Evolutionary conservation across 2,888 invertebrate genomes (phyloP), one percentile per base, ranked within the genome.

Genomic region (Sinodicranocentrus sp.): DNA sequence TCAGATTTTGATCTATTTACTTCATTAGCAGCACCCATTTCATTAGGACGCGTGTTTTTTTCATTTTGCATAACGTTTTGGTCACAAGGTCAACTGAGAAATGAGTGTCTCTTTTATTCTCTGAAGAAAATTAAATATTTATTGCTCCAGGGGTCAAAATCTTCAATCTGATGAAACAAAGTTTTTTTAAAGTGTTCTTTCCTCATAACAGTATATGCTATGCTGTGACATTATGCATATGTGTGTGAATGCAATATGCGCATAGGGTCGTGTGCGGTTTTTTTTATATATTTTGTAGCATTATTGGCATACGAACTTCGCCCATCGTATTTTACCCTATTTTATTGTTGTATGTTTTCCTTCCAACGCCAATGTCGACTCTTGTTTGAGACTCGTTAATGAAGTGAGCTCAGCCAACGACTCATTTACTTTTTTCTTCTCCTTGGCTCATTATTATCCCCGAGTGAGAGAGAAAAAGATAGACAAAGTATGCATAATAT

Each of bases 311-410:
- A 33, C 67, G 52, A 65, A 76, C 76, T 77, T 77, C 77, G 77
- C 77, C 77, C 77, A 77, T 77, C 68, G 57, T 77, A 68, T 77
- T 68, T 77, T 77, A 77, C 26, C 26, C 13, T 26, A 68, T 21
- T 77, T 77, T 68, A 77, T 68, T 76, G 39, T 76, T n/a, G n/a
- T 72, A 17, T 39, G 70, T 28, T 70, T 48, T 48, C 15, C n/a
- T 71, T 19, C 52, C 3, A 21, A 71, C 19, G 21, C 59, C 54
- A 71, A 13, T 28, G 43, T 73, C 28, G 17, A 59, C 1, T 77
- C 68, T 33, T 59, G 68, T 77, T 68, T 77, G 68, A 77, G 65
- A 68, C 68, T 77, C 77, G 65, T 77, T 77, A 77, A 68, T 77
- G 77, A 59, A 77, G 28, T 57, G 68, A 77, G 77, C 68, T 68